phyloP scores from a whole-genome alignment of 2,888 invertebrate species.

The Diaphora mendica region DNA sequence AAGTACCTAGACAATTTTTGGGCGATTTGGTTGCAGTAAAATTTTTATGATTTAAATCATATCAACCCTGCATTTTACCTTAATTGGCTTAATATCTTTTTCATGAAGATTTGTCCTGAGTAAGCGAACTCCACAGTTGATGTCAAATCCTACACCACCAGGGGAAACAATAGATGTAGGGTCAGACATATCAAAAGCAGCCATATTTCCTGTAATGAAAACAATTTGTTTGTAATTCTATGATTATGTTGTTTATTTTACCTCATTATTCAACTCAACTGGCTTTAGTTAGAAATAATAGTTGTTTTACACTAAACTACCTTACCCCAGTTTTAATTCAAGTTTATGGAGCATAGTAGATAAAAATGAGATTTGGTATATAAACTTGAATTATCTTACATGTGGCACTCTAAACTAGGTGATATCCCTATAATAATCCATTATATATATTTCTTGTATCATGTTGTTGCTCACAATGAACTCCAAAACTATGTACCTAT shows the following conservation, averaged over 20 bases:
- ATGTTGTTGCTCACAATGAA: no score
- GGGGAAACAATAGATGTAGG: constrained; percentile 98
- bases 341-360: neutral
- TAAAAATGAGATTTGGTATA: neutral
- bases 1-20: no score
- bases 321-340: neutral
- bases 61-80: no score
- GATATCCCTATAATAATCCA: no score
- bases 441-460: no score
- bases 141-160: constrained; percentile 99
- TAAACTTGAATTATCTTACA: no score
- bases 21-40: no score
- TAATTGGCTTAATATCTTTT: constrained; percentile 96
- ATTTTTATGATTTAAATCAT: no score
- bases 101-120: constrained; percentile 97
- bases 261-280: neutral
- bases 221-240: neutral
- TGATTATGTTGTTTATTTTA: neutral
- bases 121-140: constrained; percentile 98
- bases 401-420: no score
- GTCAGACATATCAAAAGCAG: constrained; percentile 98
- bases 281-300: neutral
- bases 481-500: no score
- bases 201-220: constrained; percentile 94
- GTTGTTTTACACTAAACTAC: neutral